Evolutionary conservation across 2,797 vertebrate genomes (phyloP).

Genomic region (Atherinosoma microstoma): DNA sequence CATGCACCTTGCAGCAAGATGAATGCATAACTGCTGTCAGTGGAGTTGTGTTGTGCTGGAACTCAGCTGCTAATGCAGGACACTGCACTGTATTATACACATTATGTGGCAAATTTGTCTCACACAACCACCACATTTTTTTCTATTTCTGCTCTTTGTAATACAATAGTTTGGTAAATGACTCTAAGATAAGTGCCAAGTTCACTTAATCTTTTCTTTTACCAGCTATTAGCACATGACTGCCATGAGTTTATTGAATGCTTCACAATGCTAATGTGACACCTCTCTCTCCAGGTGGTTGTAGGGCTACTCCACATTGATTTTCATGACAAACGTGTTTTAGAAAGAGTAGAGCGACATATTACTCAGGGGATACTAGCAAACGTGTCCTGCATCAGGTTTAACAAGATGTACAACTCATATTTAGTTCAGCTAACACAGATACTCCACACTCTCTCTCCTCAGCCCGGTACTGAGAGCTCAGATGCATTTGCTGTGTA

Average conservation of each 20-base stretch:
- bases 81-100: slow-evolving; percentile 8
- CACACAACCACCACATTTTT: slow-evolving; percentile 17
- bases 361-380: slow-evolving; percentile 47
- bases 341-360: slow-evolving; percentile 19
- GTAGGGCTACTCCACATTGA: slow-evolving; percentile 18
- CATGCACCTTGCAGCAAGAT: slow-evolving; percentile 60
- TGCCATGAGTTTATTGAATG: slow-evolving; percentile 24
- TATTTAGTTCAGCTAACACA: slow-evolving; percentile 53
- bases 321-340: slow-evolving; percentile 45
- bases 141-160: slow-evolving; percentile 16
- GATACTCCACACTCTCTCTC: slow-evolving; percentile 42
- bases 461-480: slow-evolving; percentile 31
- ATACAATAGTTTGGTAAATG: slow-evolving; percentile 10
- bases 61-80: slow-evolving; percentile 43
- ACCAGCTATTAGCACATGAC: slow-evolving; percentile 6
- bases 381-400: slow-evolving; percentile 50
- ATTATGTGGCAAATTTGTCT: slow-evolving; percentile 30
- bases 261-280: slow-evolving; percentile 42
- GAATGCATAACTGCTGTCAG: slow-evolving; percentile 51
- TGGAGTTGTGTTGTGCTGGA: slow-evolving; percentile 18
- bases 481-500: slow-evolving; percentile 59
- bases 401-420: slow-evolving; percentile 61
- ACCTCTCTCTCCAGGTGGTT: slow-evolving; percentile 38
- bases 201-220: slow-evolving; percentile 4
- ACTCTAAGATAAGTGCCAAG: background rate